Evolutionary conservation across 2,113 vertebrate genomes (phyloP).

Genomic region (Chloropsis hardwickii): DNA sequence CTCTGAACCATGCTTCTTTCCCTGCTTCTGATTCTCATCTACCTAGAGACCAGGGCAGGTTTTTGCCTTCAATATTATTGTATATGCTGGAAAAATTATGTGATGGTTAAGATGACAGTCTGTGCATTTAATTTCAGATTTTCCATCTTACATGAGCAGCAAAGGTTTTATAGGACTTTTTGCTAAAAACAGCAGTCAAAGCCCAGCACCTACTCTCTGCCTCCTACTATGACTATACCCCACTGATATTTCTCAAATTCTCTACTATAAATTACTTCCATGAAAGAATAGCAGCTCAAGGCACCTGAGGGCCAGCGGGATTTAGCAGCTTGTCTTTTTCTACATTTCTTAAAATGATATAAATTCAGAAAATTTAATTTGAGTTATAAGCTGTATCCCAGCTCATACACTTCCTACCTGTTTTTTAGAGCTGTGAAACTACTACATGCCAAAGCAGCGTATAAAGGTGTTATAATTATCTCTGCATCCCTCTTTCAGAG

Average conservation of each 20-base stretch:
- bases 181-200: not conserved
- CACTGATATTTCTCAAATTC: not conserved
- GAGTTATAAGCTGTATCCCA: not conserved
- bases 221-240: not conserved
- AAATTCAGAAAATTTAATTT: not conserved
- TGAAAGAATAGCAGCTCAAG: not conserved
- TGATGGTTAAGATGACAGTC: not conserved
- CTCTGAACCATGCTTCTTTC: not conserved
- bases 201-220: not conserved
- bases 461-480: not conserved
- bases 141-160: not conserved
- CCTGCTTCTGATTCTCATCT: not conserved
- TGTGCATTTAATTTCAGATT: not conserved
- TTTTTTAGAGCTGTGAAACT: not conserved
- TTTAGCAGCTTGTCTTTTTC: not conserved
- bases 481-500: not conserved
- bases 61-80: not conserved
- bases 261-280: not conserved
- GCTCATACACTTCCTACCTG: not conserved
- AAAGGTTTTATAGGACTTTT: not conserved
- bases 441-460: not conserved
- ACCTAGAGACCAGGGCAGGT: not conserved
- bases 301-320: not conserved
- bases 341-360: not conserved
- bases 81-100: not conserved